Evolutionary conservation across 2,888 invertebrate genomes (phyloP).

Genomic region (Andrena camellia): DNA sequence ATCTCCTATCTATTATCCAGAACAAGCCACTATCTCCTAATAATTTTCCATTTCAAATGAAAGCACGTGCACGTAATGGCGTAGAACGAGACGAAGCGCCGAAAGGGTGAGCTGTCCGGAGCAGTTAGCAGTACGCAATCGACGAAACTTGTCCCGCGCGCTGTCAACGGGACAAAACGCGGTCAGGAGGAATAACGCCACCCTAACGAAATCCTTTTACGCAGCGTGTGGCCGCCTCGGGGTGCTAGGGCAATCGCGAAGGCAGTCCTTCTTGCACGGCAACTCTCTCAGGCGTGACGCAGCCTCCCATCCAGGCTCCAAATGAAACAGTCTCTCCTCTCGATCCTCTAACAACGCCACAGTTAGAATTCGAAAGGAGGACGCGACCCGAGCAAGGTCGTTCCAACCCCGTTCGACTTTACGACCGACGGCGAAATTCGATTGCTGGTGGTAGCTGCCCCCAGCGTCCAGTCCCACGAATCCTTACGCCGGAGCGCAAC

Average conservation of each 20-base stretch:
- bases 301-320: conserved; percentile 23
- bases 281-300: conserved; percentile 55
- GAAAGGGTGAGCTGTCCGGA: neutral
- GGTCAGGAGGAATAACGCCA: neutral
- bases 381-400: conserved; percentile 25
- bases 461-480: conserved; percentile 17
- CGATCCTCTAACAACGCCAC: conserved; percentile 41
- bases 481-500: neutral
- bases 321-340: neutral
- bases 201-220: conserved; percentile 23
- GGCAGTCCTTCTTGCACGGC: conserved; percentile 62
- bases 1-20: too few relatives aligned
- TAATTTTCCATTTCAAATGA: too few relatives aligned
- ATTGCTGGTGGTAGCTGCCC: conserved; percentile 43
- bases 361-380: conserved; percentile 57
- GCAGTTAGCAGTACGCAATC: too few relatives aligned
- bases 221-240: conserved; percentile 24
- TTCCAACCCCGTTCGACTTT: conserved; percentile 37
- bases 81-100: too few relatives aligned
- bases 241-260: conserved; percentile 41
- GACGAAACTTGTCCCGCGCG: neutral
- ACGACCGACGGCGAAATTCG: conserved; percentile 59
- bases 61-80: too few relatives aligned
- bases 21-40: too few relatives aligned
- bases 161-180: neutral